Conservation (phyloP, 2,797 vertebrate genomes). For the Mus caroli region DNA sequence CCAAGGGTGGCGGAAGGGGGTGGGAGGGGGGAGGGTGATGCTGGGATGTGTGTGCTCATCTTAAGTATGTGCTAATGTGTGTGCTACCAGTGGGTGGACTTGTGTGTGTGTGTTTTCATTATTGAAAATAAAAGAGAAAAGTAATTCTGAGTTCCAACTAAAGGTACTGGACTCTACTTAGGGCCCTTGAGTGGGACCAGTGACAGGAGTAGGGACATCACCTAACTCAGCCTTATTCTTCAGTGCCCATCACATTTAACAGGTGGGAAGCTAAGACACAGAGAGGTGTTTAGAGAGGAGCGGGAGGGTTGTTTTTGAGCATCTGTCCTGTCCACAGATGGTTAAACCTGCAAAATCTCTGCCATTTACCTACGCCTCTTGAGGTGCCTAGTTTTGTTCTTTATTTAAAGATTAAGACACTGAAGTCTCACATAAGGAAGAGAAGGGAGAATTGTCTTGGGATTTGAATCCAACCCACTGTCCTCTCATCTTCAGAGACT, state of each 20-base stretch:
- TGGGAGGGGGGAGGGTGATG: background rate
- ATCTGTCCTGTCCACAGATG: background rate
- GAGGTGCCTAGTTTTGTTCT: background rate
- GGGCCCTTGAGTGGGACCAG: background rate
- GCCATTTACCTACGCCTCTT: background rate
- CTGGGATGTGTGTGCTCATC: background rate
- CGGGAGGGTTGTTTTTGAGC: background rate
- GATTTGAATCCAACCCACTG: background rate
- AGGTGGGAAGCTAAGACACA: background rate
- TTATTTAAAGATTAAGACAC: slow-evolving; percentile 41
- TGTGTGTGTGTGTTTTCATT: slow-evolving; percentile 2
- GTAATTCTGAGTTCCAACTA: slow-evolving; percentile 34
- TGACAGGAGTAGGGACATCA: background rate
- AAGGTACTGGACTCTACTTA: background rate
- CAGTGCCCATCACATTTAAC: background rate
- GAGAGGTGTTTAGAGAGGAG: background rate
- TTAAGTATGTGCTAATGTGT: background rate
- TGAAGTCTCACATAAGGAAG: background rate
- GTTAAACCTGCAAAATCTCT: background rate
- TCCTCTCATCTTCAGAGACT: slow-evolving; percentile 35
- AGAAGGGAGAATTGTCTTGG: background rate
- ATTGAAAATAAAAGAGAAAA: background rate
- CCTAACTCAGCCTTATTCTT: background rate
- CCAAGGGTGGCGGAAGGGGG: background rate
- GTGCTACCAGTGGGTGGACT: background rate